Evolutionary conservation across 2,888 invertebrate genomes (phyloP).

Genomic region (Drosophila eohydei): DNA sequence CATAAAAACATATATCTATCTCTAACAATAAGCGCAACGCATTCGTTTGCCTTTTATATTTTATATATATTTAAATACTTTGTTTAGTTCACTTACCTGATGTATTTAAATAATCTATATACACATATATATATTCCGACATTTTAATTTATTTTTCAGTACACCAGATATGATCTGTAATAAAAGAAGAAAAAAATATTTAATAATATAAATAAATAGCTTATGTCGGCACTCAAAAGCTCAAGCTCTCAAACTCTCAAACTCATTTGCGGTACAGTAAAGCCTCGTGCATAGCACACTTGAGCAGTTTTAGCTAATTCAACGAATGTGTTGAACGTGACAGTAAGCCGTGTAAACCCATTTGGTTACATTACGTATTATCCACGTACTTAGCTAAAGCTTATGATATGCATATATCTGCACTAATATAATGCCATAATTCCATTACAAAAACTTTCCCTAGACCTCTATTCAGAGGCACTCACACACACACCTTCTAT

Average conservation of each 20-base stretch:
- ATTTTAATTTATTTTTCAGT: neutral
- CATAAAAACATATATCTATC: too few relatives aligned
- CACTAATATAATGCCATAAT: slow-evolving; percentile 42
- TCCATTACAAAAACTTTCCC: slow-evolving; percentile 35
- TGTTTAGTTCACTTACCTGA: neutral
- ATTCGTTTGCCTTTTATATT: neutral
- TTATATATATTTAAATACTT: neutral
- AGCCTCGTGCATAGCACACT: slow-evolving; percentile 4
- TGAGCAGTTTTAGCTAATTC: slow-evolving; percentile 12
- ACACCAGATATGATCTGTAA: neutral
- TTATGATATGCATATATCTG: slow-evolving; percentile 41
- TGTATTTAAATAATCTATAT: neutral
- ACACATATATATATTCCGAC: neutral
- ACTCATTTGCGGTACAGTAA: slow-evolving; percentile 1
- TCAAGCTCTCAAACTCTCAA: neutral
- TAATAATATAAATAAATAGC: neutral
- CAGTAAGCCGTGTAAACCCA: slow-evolving; percentile 29
- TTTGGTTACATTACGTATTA: slow-evolving; percentile 30
- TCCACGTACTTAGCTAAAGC: slow-evolving; percentile 28
- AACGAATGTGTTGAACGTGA: slow-evolving; percentile 24
- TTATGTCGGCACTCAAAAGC: neutral
- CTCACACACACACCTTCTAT: slow-evolving; percentile 3
- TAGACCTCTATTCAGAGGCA: slow-evolving; percentile 16
- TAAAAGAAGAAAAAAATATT: neutral
- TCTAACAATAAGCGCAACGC: too few relatives aligned